phyloP scores from a whole-genome alignment of 2,888 invertebrate species.

The Eurytoma californica region DNA sequence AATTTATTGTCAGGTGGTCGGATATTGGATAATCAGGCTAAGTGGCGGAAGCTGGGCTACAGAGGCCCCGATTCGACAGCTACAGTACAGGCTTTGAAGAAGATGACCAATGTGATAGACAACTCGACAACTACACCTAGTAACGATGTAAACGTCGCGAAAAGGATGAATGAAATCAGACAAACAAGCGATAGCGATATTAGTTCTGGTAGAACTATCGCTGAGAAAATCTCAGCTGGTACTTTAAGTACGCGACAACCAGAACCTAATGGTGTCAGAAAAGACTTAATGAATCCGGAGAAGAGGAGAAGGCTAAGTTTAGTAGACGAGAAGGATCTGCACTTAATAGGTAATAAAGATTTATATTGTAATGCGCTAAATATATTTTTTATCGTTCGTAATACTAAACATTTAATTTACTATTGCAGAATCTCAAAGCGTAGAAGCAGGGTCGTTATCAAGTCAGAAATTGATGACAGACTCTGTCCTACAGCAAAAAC shows the following conservation, averaged over 20 bases:
- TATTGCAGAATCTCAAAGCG: conserved; percentile 73
- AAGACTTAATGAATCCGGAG: conserved; percentile 78
- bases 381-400: neutral
- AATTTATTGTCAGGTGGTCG: conserved; percentile 74
- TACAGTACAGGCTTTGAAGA: conserved; percentile 47
- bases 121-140: conserved; percentile 59
- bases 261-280: conserved; percentile 78
- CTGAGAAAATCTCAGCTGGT: conserved; percentile 43
- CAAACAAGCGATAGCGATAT: conserved; percentile 77
- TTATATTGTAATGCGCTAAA: neutral
- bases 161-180: conserved; percentile 72
- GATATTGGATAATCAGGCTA: conserved; percentile 72
- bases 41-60: conserved; percentile 71
- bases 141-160: conserved; percentile 74
- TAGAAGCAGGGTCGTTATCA: conserved; percentile 66
- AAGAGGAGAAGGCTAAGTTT: conserved; percentile 80
- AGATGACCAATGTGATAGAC: conserved; percentile 1
- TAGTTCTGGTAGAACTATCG: conserved; percentile 43
- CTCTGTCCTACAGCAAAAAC: conserved; percentile 15
- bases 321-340: conserved; percentile 73
- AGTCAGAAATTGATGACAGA: conserved; percentile 62
- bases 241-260: conserved; percentile 64
- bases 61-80: conserved; percentile 69
- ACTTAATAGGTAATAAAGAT: conserved; percentile 67
- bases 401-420: neutral